Evolutionary conservation across 1,140 invertebrate species (phyloP), one percentile per base, ranked within the genome.

Genomic region (Matsumurasca onukii): DNA sequence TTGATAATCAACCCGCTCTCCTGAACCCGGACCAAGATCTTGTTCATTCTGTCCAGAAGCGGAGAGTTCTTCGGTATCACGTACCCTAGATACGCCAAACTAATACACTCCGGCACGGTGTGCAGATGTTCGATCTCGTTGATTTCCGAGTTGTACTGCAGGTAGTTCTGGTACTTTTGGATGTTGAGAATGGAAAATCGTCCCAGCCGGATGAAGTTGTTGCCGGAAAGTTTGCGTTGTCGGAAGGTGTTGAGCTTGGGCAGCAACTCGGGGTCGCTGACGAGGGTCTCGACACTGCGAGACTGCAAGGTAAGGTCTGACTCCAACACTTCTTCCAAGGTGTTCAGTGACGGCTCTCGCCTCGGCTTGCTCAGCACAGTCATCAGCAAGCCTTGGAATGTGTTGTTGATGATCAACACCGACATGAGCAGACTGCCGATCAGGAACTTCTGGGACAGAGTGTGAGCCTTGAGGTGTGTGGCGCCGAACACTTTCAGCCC

Each of bases 21-120:
- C 30, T 59, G 55, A 29, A 59, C 25, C 25, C 25, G 2, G 2
- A 59, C 9, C 55, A 59, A 27, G 25, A 3, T 27, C 25, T 2
- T 59, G 25, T 59, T 59, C 24, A 59, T 59, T 5, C 24, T 59
- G 3, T 27, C 55, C 3, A 59, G 2, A n/a, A 59, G 30, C 12
- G 55, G 55, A 2, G 55, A 59, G n/a, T 59, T 27, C 24, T n/a
- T 27, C 24, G 55, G 55, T 2, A 59, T 27, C 3, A 59, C 55
- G 30, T 59, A 59, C 3, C 24, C 55, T 22, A 59, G 55, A 29
- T 5, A 59, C 13, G 25, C 15, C 3, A 27, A 27, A 22, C 25
- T 59, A 13, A 59, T 59, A n/a, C 55, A 59, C 25, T 59, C 55
- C 30, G 22, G 22, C 34, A 59, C 55, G 2, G 55, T 59, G 25